Evolutionary conservation across 2,888 invertebrate genomes (phyloP).

Genomic region (Molanna angustata): DNA sequence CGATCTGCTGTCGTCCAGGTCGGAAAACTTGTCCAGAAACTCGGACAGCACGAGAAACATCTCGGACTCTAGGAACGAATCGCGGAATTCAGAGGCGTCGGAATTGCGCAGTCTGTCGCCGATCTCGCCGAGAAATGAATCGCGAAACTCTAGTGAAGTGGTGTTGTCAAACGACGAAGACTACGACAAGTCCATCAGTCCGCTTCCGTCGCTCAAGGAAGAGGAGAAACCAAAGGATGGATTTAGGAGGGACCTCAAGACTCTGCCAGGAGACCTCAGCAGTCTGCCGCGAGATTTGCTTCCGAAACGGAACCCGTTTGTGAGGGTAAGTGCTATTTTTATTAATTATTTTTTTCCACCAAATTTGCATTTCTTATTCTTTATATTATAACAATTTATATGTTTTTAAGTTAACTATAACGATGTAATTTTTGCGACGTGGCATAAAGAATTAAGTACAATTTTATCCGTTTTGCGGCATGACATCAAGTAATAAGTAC

Average conservation of each 20-base stretch:
- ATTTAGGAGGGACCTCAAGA: constrained; percentile 7
- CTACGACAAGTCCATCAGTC: constrained; percentile 9
- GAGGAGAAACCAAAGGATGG: neutral
- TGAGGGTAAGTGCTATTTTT: constrained; percentile 25
- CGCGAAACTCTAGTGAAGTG: constrained; percentile 13
- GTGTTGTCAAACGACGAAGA: constrained; percentile 9
- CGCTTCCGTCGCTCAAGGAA: neutral
- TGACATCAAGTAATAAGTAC: too few relatives aligned
- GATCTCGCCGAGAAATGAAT: constrained; percentile 16
- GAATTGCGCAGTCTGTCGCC: constrained; percentile 18
- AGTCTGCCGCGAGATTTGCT: constrained; percentile 28
- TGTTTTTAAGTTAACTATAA: too few relatives aligned
- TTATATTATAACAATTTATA: too few relatives aligned
- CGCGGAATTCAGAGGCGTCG: constrained; percentile 9
- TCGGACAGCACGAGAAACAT: constrained; percentile 13
- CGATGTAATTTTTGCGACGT: too few relatives aligned
- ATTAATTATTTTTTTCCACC: neutral
- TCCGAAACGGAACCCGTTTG: constrained; percentile 31
- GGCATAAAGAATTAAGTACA: too few relatives aligned
- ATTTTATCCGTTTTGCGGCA: too few relatives aligned
- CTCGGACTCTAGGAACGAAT: constrained; percentile 17
- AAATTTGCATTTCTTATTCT: too few relatives aligned
- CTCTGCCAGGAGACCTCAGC: constrained; percentile 24
- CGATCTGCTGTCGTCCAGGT: neutral
- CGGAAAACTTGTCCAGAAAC: constrained; percentile 7